phyloP scores from a whole-genome alignment of 2,888 invertebrate species.

The Trisateles emortualis region DNA sequence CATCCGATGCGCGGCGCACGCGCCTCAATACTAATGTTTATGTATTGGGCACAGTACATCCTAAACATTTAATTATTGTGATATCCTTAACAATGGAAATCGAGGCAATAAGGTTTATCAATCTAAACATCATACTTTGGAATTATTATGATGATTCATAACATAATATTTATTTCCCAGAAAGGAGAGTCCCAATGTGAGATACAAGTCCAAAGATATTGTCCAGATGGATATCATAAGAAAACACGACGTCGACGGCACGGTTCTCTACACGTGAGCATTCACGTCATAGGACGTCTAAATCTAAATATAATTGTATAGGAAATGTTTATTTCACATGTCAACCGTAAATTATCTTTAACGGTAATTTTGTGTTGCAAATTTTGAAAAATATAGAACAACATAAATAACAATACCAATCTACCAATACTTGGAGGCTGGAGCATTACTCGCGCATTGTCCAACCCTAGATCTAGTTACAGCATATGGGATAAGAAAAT shows the following conservation, averaged over 20 bases:
- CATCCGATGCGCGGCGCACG: neutral
- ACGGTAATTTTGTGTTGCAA: neutral
- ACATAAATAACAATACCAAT: too few relatives aligned
- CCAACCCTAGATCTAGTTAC: too few relatives aligned
- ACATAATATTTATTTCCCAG: neutral
- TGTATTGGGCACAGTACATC: conserved; percentile 44
- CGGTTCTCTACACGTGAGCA: neutral
- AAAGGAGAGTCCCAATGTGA: neutral
- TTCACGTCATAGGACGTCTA: neutral
- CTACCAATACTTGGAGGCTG: too few relatives aligned
- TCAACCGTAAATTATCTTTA: neutral
- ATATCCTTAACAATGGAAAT: conserved; percentile 25
- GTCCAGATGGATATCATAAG: neutral
- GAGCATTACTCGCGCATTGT: too few relatives aligned
- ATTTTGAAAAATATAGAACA: neutral
- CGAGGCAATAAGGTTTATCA: too few relatives aligned
- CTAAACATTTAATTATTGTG: conserved; percentile 27
- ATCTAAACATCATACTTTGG: too few relatives aligned
- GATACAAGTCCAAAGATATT: too few relatives aligned
- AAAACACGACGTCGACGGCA: neutral
- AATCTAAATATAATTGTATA: neutral
- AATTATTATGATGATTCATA: too few relatives aligned
- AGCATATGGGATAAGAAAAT: too few relatives aligned
- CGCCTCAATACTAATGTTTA: conserved; percentile 20
- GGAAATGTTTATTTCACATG: neutral